Conservation (phyloP, 53 echinoderm and acorn worm species). For the Apostichopus leukothele region DNA sequence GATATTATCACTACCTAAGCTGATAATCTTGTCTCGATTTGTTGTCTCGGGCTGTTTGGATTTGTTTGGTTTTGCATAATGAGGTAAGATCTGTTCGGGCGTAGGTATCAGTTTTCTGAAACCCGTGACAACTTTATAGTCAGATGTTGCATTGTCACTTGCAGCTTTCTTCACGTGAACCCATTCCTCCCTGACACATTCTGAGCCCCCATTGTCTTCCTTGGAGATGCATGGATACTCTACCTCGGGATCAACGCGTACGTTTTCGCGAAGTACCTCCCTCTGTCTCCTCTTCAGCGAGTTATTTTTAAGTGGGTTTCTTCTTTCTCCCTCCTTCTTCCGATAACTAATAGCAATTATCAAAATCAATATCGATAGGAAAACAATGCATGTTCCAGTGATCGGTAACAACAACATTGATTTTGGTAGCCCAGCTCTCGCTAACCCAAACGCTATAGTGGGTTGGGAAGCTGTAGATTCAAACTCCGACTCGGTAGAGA, state of each 20-base stretch:
- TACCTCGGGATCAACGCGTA: constrained; percentile 1
- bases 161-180: not conserved
- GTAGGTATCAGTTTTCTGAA: not conserved
- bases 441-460: too few species aligned
- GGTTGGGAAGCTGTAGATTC: too few species aligned
- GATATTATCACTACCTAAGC: constrained; percentile 8
- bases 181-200: not conserved
- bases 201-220: not conserved
- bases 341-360: too few species aligned
- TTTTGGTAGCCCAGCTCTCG: too few species aligned
- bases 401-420: too few species aligned
- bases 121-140: not conserved
- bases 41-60: not conserved
- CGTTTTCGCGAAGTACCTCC: not conserved
- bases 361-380: too few species aligned
- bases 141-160: not conserved
- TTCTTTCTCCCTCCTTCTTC: too few species aligned
- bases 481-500: not conserved
- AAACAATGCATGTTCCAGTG: too few species aligned
- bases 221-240: not conserved
- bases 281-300: not conserved
- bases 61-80: constrained; percentile 34
- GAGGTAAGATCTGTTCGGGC: constrained; percentile 1
- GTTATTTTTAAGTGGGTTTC: too few species aligned
- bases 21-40: not conserved